A percentile compares a stretch with the other conserved stretches of the same genome.
Conservation (phyloP, 1,140 invertebrate species). For the Drosophila malerkotliana region DNA sequence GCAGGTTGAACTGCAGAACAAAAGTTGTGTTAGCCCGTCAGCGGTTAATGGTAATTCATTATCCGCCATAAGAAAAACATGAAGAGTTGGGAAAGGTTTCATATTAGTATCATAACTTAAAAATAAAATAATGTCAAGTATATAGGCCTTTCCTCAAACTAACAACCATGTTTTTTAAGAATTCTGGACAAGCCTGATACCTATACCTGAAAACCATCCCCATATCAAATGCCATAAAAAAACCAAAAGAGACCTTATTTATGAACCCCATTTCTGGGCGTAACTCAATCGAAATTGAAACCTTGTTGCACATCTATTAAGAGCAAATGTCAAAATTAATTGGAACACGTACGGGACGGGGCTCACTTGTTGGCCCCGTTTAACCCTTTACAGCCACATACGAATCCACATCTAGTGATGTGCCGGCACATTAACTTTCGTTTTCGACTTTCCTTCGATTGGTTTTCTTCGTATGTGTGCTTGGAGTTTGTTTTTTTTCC, state of each 20-base stretch:
- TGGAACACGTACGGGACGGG: constrained; percentile 62
- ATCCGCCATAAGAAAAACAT: not conserved
- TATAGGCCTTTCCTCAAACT: no score
- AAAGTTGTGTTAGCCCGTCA: constrained; percentile 17
- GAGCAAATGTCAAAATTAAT: constrained; percentile 72
- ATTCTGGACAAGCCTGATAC: not conserved
- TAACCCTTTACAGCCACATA: constrained; percentile 53
- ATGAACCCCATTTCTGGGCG: constrained; percentile 27
- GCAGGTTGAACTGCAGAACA: constrained; percentile 21
- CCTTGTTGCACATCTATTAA: constrained; percentile 67
- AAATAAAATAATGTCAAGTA: no score
- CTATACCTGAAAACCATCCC: not conserved
- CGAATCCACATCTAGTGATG: constrained; percentile 31
- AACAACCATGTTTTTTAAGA: no score
- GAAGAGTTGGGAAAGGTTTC: no score
- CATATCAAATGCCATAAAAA: not conserved
- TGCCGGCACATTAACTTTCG: constrained; percentile 73
- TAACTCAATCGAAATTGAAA: constrained; percentile 53
- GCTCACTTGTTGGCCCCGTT: constrained; percentile 30
- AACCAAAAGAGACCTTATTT: constrained; percentile 4
- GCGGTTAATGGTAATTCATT: constrained; percentile 22
- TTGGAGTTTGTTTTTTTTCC: not conserved
- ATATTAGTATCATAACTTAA: no score
- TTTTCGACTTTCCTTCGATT: constrained; percentile 32
- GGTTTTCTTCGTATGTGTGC: constrained; percentile 1